Evolutionary conservation across 1,140 invertebrate genomes (phyloP).

Genomic region (Anthonomus grandis): DNA sequence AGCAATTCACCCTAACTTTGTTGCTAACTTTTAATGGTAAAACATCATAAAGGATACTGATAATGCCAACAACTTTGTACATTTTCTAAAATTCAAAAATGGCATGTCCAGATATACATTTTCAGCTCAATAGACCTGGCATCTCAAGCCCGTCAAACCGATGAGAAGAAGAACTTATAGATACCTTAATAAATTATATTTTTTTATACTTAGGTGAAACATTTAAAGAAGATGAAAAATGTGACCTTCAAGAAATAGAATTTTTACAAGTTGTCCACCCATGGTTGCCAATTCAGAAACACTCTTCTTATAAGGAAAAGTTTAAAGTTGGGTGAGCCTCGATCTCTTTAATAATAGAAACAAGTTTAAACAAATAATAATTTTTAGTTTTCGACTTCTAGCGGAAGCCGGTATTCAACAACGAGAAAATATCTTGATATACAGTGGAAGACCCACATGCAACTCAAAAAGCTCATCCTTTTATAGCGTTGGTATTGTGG

Average conservation of each 20-base stretch:
- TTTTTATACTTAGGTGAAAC: slow-evolving; percentile 56
- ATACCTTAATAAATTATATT: too few relatives aligned
- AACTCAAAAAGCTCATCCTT: slow-evolving; percentile 40
- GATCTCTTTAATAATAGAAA: background rate
- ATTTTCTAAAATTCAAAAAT: too few relatives aligned
- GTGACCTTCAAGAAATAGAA: slow-evolving; percentile 61
- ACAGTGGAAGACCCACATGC: slow-evolving; percentile 59
- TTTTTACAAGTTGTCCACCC: slow-evolving; percentile 59
- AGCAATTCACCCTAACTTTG: too few relatives aligned
- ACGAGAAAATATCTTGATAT: slow-evolving; percentile 53
- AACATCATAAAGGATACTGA: too few relatives aligned
- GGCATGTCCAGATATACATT: too few relatives aligned
- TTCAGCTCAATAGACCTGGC: too few relatives aligned
- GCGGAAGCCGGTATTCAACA: slow-evolving; percentile 59
- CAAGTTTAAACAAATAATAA: slow-evolving; percentile 13
- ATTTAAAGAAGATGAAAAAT: slow-evolving; percentile 64
- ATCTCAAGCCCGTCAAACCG: too few relatives aligned
- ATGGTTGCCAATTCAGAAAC: slow-evolving; percentile 56
- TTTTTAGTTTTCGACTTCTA: slow-evolving; percentile 54
- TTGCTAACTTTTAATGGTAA: too few relatives aligned
- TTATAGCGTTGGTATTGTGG: slow-evolving; percentile 44
- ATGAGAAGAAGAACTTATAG: too few relatives aligned
- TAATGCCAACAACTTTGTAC: too few relatives aligned
- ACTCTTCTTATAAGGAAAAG: slow-evolving; percentile 60
- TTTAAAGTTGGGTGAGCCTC: slow-evolving; percentile 56